Evolutionary conservation across 2,797 vertebrate genomes (phyloP), one percentile per base, ranked within the genome.

Genomic region (Sandelia bainsii): DNA sequence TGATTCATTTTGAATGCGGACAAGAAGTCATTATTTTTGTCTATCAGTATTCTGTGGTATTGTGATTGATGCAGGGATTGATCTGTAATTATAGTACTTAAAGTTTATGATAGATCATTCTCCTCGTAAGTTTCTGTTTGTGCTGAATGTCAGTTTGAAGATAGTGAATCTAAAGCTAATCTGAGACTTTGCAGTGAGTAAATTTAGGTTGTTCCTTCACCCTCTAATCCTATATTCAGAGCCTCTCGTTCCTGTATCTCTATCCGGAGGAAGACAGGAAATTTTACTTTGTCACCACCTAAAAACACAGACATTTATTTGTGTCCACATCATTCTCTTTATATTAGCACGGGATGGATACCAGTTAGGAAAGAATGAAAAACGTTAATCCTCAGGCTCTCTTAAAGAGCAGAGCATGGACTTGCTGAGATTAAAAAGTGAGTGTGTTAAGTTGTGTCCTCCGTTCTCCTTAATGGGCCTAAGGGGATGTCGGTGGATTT

Each of bases 401-500:
- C 62, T 73, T 83, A 75, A 80, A 83, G 77, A 83, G 78, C 52
- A 69, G 60, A 83, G 72, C 11, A 2, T 23, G 39, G 76, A 72
- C 16, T 90, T 81, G 79, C 53, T 27, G 53, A 82, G 88, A 90
- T 91, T 92, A 87, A 75, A 77, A 53, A 69, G 73, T 70, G 63
- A 91, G 84, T 44, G 42, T 27, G 84, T 90, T 91, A 86, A 92
- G 20, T 79, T 77, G 69, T 61, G 70, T 69, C 61, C 62, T 80
- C 20, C 13, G 34, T 70, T 66, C 65, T 82, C 51, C 50, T 62
- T 2, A 44, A 60, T 49, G 37, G 48, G 56, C 69, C 80, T 67
- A 23, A 82, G 62, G 49, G 59, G 84, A 86, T 80, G 74, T 72
- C 25, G 12, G 29, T 22, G 76, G 86, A 87, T 84, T 85, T 77